Evolutionary conservation across 2,888 invertebrate genomes (phyloP).

Genomic region (Sesia apiformis): DNA sequence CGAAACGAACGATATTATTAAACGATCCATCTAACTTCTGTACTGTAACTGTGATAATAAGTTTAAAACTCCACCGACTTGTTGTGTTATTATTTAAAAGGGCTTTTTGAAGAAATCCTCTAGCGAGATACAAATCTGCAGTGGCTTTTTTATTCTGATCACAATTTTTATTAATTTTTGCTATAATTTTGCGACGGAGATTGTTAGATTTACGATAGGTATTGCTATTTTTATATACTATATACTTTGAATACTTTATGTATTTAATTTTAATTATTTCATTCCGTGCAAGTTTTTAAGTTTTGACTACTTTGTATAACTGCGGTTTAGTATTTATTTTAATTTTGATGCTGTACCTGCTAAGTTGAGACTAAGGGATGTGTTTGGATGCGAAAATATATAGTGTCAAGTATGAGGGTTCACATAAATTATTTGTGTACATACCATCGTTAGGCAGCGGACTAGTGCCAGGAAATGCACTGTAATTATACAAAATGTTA

Average conservation of each 20-base stretch:
- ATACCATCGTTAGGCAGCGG: conserved; percentile 7
- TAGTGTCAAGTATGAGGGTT: conserved; percentile 20
- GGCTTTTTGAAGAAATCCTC: conserved; percentile 63
- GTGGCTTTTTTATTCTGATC: conserved; percentile 52
- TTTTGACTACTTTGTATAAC: conserved; percentile 12
- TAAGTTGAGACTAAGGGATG: conserved; percentile 25
- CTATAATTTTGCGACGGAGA: conserved; percentile 54
- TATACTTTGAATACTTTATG: conserved; percentile 64
- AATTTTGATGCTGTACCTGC: conserved; percentile 55
- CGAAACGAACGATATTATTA: conserved; percentile 47
- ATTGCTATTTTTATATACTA: conserved; percentile 44
- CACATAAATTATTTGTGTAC: conserved; percentile 15
- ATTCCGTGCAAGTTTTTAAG: conserved; percentile 64
- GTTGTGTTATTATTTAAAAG: conserved; percentile 5
- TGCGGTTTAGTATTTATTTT: conserved; percentile 15
- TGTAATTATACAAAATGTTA: neutral
- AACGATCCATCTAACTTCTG: conserved; percentile 59
- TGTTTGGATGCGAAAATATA: conserved; percentile 18
- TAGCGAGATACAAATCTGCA: conserved; percentile 34
- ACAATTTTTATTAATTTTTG: conserved; percentile 58
- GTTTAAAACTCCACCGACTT: conserved; percentile 52
- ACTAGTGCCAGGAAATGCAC: neutral
- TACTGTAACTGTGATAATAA: conserved; percentile 73
- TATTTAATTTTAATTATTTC: conserved; percentile 64
- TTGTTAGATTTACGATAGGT: conserved; percentile 38